A percentile compares a stretch with the other conserved stretches of the same genome.
Conservation (phyloP, 2,888 invertebrate genomes). For the Drosophila mercatorum region DNA sequence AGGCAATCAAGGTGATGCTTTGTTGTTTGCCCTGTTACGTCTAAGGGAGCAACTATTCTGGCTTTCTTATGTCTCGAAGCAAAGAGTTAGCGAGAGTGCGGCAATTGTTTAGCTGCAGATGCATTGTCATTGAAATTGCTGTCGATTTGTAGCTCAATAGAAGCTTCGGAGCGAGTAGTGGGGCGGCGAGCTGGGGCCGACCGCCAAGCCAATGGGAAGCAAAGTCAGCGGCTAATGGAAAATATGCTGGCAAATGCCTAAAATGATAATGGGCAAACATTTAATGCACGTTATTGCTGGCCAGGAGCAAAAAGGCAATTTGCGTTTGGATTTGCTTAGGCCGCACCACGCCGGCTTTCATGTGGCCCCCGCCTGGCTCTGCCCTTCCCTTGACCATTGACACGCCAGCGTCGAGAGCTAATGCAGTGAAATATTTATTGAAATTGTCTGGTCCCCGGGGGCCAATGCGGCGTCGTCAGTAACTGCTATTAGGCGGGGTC, state of each 20-base stretch:
- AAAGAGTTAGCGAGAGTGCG: constrained; percentile 29
- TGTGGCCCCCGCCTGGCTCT: not conserved
- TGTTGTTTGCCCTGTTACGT: constrained; percentile 45
- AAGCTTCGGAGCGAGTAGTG: constrained; percentile 8
- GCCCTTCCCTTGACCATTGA: constrained; percentile 6
- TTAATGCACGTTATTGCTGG: constrained; percentile 79
- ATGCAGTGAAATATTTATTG: constrained; percentile 83
- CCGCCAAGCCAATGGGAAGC: not conserved
- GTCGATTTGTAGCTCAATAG: constrained; percentile 70
- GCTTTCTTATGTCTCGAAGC: constrained; percentile 48
- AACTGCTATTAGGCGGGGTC: constrained; percentile 70
- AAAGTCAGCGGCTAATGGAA: constrained; percentile 60
- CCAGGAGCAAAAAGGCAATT: constrained; percentile 67
- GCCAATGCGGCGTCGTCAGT: constrained; percentile 72
- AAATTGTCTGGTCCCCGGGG: constrained; percentile 81
- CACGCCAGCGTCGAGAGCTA: constrained; percentile 60
- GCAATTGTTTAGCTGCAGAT: constrained; percentile 50
- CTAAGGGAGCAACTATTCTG: constrained; percentile 45
- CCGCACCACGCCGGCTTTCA: constrained; percentile 11
- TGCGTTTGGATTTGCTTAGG: constrained; percentile 54
- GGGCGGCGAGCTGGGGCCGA: not conserved
- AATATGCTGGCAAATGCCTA: constrained; percentile 59
- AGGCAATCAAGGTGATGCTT: constrained; percentile 75
- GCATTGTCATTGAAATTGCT: constrained; percentile 66
- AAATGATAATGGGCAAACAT: constrained; percentile 81